Evolutionary conservation across 2,797 vertebrate species (phyloP), one percentile per base, ranked within the genome.

Genomic region (Pipistrellus kuhlii): DNA sequence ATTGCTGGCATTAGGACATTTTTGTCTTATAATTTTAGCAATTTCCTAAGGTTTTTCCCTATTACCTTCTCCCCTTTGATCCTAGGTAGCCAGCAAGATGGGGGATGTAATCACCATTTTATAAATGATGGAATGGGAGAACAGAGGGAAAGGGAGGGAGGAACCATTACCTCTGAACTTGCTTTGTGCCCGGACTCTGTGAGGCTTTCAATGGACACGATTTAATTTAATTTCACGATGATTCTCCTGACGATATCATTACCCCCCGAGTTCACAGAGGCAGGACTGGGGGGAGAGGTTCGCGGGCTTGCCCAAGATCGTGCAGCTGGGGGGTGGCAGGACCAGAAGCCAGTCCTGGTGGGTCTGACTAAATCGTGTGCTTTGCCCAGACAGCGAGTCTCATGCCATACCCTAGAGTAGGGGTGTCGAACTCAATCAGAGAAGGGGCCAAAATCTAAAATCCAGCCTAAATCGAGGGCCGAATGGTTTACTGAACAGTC

Each of bases 231-330:
- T 25, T 73, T 84, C 51, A 64, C 8, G 27, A 13, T 12, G 35
- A 53, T 68, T 64, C 51, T 66, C 82, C 15, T 11, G 41, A 90
- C 0, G 10, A 48, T 23, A 35, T 55, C 21, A 12, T 66, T 59
- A 57, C 5, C 18, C 32, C 38, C 1, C 1, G 27, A 64, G 41
- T 25, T 68, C 57, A 69, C n/a, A 48, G 5, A 64, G 0, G 20
- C 6, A 53, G 91, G 76, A 35, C 21, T 35, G 41, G 14, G 73
- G 17, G 44, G 10, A 68, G 53, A 81, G 12, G 35, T n/a, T 51
- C 12, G 4, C 35, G 41, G 48, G 11, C 62, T 30, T 6, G 0
- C 3, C 62, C 8, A 1, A 0, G 35, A 13, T 3, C 2, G 0
- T 15, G 21, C 14, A n/a, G 69, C 25, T 73, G 51, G 73, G 15